Evolutionary conservation across 2,888 invertebrate species (phyloP), one percentile per base, ranked within the genome.

Genomic region (Agonum fuliginosum): DNA sequence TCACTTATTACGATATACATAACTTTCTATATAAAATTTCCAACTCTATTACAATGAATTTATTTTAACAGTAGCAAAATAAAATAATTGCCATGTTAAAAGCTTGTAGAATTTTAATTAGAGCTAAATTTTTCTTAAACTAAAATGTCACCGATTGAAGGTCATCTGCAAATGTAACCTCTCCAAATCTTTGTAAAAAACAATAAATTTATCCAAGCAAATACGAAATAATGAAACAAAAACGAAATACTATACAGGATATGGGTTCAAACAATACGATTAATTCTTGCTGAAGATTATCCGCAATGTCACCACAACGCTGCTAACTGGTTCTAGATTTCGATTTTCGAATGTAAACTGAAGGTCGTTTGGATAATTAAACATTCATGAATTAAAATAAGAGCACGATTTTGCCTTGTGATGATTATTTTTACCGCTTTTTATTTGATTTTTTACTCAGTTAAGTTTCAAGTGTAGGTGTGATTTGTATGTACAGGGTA

Each of bases 281-380:
- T 46, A 46, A 46, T 12, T 46, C 30, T 30, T 12, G 58, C 30
- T 30, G 58, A 62, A 62, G 58, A 62, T 62, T 30, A 51, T 71
- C 20, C 30, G 71, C 46, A 51, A 27, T 71, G 71, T 71, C 71
- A 71, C 71, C 58, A 19, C 17, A 19, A 30, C 8, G 51, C 14
- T 34, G 34, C 17, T 10, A 71, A 71, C 71, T 51, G 71, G 72
- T 72, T 72, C 37, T 51, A 12, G 20, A 24, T 54, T 72, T 72
- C 41, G 72, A 46, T 72, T 72, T 72, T 72, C 54, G 72, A 72
- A 54, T 72, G 34, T 37, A 72, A 72, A 58, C 12, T n/a, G 54
- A 72, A 72, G 72, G 72, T 72, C 72, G 27, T 20, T 58, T 17
- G 24, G 58, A 37, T 72, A 72, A 72, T 72, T 72, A 72, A 37